Conservation (phyloP, 2,797 vertebrate species). For the Microchirus variegatus region DNA sequence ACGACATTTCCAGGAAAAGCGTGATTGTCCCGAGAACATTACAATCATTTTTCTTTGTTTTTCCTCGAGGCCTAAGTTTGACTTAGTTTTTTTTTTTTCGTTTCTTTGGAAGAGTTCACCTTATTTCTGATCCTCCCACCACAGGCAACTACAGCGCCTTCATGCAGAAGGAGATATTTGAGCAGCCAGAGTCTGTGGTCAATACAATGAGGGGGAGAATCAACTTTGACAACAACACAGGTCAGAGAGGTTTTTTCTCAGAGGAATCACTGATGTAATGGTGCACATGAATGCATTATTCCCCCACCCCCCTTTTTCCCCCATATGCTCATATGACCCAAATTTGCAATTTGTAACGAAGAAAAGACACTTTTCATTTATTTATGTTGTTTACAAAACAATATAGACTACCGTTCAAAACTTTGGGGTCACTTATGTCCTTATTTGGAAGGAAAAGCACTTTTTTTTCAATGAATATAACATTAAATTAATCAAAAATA, state of each 20-base stretch:
- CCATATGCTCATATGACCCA: background rate
- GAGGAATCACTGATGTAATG: background rate
- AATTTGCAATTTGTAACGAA: background rate
- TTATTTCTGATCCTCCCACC: slow-evolving; percentile 39
- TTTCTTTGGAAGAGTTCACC: slow-evolving; percentile 23
- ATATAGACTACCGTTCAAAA: too few relatives aligned
- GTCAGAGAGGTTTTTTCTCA: slow-evolving; percentile 69
- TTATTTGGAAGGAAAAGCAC: too few relatives aligned
- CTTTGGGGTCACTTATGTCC: too few relatives aligned
- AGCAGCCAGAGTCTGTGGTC: slow-evolving; percentile 97
- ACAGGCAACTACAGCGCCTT: slow-evolving; percentile 97
- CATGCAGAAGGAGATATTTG: slow-evolving; percentile 99
- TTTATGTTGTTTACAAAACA: background rate
- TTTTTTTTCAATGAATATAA: too few relatives aligned
- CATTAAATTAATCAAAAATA: too few relatives aligned
- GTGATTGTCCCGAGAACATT: slow-evolving; percentile 23
- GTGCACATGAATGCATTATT: background rate
- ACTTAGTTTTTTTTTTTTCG: background rate
- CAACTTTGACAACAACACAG: slow-evolving; percentile 97
- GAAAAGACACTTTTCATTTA: background rate
- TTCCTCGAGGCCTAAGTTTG: background rate
- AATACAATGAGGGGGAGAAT: slow-evolving; percentile 99
- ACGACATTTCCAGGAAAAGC: slow-evolving; percentile 3
- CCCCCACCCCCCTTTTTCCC: background rate
- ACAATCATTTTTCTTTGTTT: slow-evolving; percentile 8